Evolutionary conservation across 1,140 invertebrate species (phyloP).

Genomic region (Zaprionus taronus): DNA sequence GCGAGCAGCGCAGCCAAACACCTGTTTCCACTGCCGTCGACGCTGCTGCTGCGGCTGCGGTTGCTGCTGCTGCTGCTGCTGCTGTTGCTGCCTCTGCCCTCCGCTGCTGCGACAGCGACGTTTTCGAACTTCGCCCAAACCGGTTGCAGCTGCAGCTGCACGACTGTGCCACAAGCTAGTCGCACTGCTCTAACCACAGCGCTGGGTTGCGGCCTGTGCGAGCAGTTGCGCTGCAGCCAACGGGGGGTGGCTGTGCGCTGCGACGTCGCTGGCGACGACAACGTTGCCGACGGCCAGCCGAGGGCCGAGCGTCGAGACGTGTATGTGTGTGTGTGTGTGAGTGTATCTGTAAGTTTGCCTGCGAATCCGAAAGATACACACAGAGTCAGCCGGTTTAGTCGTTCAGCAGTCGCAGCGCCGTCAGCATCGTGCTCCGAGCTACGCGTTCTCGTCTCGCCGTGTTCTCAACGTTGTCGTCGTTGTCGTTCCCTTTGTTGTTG

Average conservation of each 20-base stretch:
- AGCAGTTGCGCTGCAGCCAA: conserved; percentile 43
- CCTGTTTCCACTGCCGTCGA: conserved; percentile 63
- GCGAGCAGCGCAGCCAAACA: conserved; percentile 71
- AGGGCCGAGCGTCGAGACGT: conserved; percentile 26
- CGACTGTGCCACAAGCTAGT: conserved; percentile 6
- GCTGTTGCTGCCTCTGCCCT: conserved; percentile 14
- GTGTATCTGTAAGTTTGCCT: conserved; percentile 34
- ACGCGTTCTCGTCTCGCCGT: conserved; percentile 46
- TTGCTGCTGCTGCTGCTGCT: conserved; percentile 5
- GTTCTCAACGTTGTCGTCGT: conserved; percentile 17
- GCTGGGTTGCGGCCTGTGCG: neutral
- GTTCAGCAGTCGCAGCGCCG: conserved; percentile 75
- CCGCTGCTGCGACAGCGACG: neutral
- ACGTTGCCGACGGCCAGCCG: conserved; percentile 26
- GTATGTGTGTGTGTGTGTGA: conserved; percentile 6
- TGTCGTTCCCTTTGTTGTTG: conserved; percentile 22
- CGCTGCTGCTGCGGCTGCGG: conserved; percentile 3
- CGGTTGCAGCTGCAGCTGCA: conserved; percentile 61
- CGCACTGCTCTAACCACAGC: conserved; percentile 42
- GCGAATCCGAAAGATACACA: conserved; percentile 42
- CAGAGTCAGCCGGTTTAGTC: conserved; percentile 71
- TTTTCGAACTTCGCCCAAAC: conserved; percentile 55
- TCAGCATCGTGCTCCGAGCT: conserved; percentile 65
- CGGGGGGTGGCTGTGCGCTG: conserved; percentile 54
- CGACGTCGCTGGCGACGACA: conserved; percentile 20